phyloP scores from a whole-genome alignment of 1,140 invertebrate species.

The Homarus americanus region DNA sequence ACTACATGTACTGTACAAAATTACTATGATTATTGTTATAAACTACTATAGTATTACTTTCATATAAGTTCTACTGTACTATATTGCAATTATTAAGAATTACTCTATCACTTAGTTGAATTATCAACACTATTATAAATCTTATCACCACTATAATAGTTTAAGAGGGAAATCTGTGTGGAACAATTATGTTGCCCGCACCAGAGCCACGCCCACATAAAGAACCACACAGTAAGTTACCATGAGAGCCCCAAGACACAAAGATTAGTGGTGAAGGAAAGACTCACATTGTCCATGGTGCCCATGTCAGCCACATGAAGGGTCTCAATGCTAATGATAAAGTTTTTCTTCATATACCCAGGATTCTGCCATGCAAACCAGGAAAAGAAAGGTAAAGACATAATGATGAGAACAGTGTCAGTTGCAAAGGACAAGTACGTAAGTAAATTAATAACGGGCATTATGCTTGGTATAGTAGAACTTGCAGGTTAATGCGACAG shows the following conservation, averaged over 20 bases:
- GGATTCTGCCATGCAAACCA: conserved; percentile 75
- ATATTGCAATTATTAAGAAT: no score
- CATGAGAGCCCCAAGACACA: not conserved
- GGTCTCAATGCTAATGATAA: conserved; percentile 97
- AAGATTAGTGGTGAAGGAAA: not conserved
- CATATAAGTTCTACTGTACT: no score
- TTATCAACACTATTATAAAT: no score
- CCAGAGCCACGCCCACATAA: not conserved
- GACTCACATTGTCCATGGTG: conserved; percentile 68
- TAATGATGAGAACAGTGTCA: conserved; percentile 13
- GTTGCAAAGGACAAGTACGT: not conserved
- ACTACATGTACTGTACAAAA: no score
- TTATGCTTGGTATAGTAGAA: not conserved
- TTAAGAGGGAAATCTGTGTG: no score
- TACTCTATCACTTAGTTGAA: no score
- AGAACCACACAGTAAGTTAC: not conserved
- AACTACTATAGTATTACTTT: no score
- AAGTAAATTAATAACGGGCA: not conserved
- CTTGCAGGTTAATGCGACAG: not conserved
- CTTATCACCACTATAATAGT: no score
- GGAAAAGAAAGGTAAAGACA: conserved; percentile 22
- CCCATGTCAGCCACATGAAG: conserved; percentile 91
- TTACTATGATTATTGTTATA: no score
- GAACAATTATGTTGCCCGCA: no score
- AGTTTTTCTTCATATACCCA: conserved; percentile 99